phyloP scores from a whole-genome alignment of 2,888 invertebrate genomes.

The Phaonia tiefii region DNA sequence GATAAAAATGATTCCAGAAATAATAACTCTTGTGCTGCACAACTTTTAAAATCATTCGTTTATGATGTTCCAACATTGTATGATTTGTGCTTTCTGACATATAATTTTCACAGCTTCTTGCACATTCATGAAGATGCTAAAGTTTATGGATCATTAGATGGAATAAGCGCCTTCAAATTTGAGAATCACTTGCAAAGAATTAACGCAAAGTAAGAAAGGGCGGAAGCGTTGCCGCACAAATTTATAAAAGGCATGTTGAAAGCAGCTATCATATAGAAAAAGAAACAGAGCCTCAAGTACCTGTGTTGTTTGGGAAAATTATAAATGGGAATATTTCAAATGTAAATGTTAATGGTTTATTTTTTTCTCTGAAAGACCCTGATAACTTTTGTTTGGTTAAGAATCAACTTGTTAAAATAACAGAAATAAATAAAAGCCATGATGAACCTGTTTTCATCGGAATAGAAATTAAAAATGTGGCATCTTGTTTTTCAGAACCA shows the following conservation, averaged over 20 bases:
- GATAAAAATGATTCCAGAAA: constrained; percentile 46
- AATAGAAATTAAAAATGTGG: too few relatives aligned
- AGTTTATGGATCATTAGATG: constrained; percentile 56
- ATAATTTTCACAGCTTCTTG: constrained; percentile 56
- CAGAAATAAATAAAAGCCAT: constrained; percentile 25
- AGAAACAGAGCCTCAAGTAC: constrained; percentile 15
- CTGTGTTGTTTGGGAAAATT: constrained; percentile 27
- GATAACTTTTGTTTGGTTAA: constrained; percentile 32
- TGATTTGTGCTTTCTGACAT: constrained; percentile 42
- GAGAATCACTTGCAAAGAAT: constrained; percentile 59
- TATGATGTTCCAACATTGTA: constrained; percentile 41
- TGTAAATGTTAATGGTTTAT: constrained; percentile 25
- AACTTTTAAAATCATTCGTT: constrained; percentile 52
- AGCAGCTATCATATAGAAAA: constrained; percentile 18
- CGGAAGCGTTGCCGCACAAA: constrained; percentile 40
- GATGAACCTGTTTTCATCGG: constrained; percentile 30
- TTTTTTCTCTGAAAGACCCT: constrained; percentile 34
- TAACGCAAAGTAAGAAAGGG: constrained; percentile 50
- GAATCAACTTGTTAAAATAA: constrained; percentile 35
- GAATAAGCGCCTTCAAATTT: constrained; percentile 61
- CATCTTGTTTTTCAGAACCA: constrained; percentile 57
- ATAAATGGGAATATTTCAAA: constrained; percentile 47
- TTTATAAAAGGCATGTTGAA: constrained; percentile 37
- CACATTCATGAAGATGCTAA: constrained; percentile 62
- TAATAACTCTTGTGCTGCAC: constrained; percentile 55